Evolutionary conservation across 2,888 invertebrate species (phyloP), one percentile per base, ranked within the genome.

Genomic region (Imbricaverruca yamaguchii): DNA sequence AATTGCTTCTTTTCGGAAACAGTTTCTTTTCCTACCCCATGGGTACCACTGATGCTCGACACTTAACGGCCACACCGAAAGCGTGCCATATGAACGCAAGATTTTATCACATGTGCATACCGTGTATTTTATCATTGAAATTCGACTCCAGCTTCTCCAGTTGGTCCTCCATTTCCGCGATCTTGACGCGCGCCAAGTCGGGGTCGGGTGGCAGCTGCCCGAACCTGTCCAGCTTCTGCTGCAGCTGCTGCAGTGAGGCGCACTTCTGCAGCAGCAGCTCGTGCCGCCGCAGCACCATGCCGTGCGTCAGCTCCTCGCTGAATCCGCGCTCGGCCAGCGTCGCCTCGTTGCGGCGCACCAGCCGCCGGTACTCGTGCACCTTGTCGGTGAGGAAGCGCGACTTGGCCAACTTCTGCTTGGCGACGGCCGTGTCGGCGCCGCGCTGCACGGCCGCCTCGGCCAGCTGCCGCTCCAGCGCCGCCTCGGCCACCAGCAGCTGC

Each of bases 111-210:
- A 25, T 39, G 18, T 69, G 69, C 53, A 69, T 69, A 10, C 69
- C 74, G 53, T 74, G 74, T 21, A 74, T 74, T 55, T 74, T 53
- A 8, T 74, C 74, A 39, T 74, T 74, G 74, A 74, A 74, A 21
- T 53, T 21, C 21, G 74, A 18, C 55, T 74, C 74, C 10, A 74
- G 74, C 55, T 74, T 74, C 55, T 74, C 74, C 55, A 74, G 74
- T 21, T 74, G 18, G 8, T 13, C 53, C n/a, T 74, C 74, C 74
- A 74, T 74, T 11, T 74, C 55, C 21, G 74, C 53, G 74, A 74
- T 74, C 21, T 74, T 74, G 53, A 74, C 74, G 18, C 74, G 74
- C 74, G 74, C 74, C 55, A 74, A 55, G 74, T 74, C 74, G 21
- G 55, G 23, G 21, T 74, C 74, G 21, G 74, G 53, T 8, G 74